phyloP scores from a whole-genome alignment of 2,888 invertebrate species.

The Melanostoma scalare region DNA sequence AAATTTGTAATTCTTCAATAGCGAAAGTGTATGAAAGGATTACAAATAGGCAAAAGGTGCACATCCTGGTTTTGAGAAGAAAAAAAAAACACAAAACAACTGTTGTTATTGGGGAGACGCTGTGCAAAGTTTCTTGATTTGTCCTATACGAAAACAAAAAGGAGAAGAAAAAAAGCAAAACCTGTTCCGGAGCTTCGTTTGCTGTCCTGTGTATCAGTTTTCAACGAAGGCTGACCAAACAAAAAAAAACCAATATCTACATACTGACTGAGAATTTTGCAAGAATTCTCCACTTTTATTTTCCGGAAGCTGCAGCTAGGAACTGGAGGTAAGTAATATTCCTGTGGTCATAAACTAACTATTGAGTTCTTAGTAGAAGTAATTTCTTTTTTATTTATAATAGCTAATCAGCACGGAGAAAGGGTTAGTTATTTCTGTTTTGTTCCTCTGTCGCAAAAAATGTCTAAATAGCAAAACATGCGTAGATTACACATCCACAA shows the following conservation, averaged over 20 bases:
- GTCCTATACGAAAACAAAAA: slow-evolving; percentile 36
- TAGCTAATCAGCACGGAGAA: slow-evolving; percentile 26
- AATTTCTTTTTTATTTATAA: slow-evolving; percentile 64
- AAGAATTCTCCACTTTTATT: slow-evolving; percentile 35
- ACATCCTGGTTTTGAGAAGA: background rate
- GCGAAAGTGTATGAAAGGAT: slow-evolving; percentile 10
- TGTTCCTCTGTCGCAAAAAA: slow-evolving; percentile 35
- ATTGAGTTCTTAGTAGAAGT: background rate
- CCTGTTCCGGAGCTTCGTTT: slow-evolving; percentile 27
- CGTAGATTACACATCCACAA: slow-evolving; percentile 18
- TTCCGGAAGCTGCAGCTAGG: slow-evolving; percentile 12
- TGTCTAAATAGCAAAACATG: slow-evolving; percentile 27
- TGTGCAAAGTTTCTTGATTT: slow-evolving; percentile 17
- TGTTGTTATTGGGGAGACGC: slow-evolving; percentile 61
- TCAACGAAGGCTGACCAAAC: slow-evolving; percentile 1
- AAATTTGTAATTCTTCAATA: slow-evolving; percentile 23
- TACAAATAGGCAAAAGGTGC: slow-evolving; percentile 3
- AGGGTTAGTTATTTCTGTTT: slow-evolving; percentile 34
- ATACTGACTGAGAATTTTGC: slow-evolving; percentile 30
- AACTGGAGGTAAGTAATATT: slow-evolving; percentile 4
- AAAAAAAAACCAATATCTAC: slow-evolving; percentile 3
- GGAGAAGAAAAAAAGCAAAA: slow-evolving; percentile 12
- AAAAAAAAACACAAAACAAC: slow-evolving; percentile 47
- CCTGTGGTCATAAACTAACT: background rate
- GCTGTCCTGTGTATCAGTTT: slow-evolving; percentile 28